Base-by-base conservation (phyloP, 2,888 invertebrate genomes). In the Dynastes maya region DNA sequence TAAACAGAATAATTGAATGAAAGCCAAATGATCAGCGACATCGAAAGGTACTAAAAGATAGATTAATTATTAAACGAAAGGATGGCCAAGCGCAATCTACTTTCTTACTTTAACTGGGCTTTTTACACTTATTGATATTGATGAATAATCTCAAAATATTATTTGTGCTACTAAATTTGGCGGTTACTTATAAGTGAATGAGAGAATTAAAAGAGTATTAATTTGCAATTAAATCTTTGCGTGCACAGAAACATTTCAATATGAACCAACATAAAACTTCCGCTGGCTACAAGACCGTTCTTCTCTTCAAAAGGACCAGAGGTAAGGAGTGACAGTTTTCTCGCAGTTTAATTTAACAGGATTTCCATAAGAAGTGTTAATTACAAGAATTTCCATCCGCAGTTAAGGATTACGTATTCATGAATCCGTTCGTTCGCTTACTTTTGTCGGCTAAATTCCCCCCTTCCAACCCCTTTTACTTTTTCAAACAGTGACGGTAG, bases 291-390 rank as follows among this genome's bases (percentile, higher is more conserved):
- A 9, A 5, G 84, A 84, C 32, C 53, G 32, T 70, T 32, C 53
- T 5, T 70, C 40, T 51, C 13, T n/a, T 2, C 22, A 58, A 16
- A 58, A 49, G 51, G 51, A 45, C 16, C 61, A 29, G n/a, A 58
- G 40, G 40, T 61, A 61, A 53, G 58, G 40, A 58, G 58, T 72
- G 58, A 58, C 72, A 61, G 61, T 49, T 74, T 74, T 61, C 72
- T 74, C 72, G 45, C 61, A 74, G 84, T 85, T 86, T 86, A 87
- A 87, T 87, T 85, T 84, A 83, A 83, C 83, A 78, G 82, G 83
- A 84, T 84, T 84, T 84, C 84, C 84, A 84, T 83, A 83, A 84
- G 84, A 84, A 84, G 84, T 84, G 84, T 84, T 84, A 84, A 84
- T 84, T 84, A 84, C 84, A 83, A 83, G 84, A 84, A 83, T 81